These are phyloP conservation scores for Formicarius rufipectus DNA, from an alignment of 2,113 vertebrate species.

Conservation along the genomic window DNA sequence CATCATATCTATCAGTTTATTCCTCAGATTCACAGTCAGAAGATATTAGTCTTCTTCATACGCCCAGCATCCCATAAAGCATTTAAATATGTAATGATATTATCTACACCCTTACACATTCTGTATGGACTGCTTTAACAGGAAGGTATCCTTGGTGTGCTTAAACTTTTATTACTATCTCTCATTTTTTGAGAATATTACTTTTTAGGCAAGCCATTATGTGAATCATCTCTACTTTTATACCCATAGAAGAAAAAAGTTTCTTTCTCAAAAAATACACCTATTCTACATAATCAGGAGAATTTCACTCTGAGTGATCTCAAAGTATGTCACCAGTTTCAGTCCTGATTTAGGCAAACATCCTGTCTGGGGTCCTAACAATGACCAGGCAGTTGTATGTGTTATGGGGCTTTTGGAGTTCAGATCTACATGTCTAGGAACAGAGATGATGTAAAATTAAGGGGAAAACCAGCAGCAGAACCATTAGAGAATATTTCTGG, in stretches of 20 bases:
- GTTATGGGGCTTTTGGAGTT: not conserved
- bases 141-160: not conserved
- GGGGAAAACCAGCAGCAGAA: not conserved
- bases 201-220: not conserved
- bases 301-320: not conserved
- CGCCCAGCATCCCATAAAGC: not conserved
- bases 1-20: not conserved
- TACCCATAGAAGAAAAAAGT: not conserved
- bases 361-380: accelerated
- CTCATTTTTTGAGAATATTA: not conserved
- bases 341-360: not conserved
- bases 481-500: not conserved
- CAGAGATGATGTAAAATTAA: not conserved
- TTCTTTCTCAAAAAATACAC: not conserved
- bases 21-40: not conserved
- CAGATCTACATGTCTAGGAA: not conserved
- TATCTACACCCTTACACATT: not conserved
- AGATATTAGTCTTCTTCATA: not conserved
- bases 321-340: not conserved
- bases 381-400: not conserved
- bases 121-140: not conserved
- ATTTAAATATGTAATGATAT: not conserved
- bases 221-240: not conserved
- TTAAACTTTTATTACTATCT: not conserved
- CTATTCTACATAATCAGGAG: not conserved